A percentile compares a stretch with the other conserved stretches of the same genome.
Conservation (phyloP, 2,888 invertebrate species). For the Pachymerium ferrugineum region DNA sequence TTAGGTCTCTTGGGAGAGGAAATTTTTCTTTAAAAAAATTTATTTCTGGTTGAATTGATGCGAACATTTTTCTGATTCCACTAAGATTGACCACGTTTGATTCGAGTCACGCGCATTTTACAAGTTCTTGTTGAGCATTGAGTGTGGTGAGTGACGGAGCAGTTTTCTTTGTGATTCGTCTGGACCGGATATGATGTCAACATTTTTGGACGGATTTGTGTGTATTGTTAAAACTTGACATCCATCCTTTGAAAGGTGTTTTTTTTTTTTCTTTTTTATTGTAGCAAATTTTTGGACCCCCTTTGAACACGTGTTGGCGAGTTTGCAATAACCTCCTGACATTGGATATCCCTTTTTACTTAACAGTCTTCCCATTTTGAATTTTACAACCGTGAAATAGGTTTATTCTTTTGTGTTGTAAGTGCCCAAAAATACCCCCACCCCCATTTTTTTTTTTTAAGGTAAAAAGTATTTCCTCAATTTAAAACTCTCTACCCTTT, state of each 20-base stretch:
- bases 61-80: not conserved
- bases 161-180: not conserved
- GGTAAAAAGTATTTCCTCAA: not conserved
- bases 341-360: not conserved
- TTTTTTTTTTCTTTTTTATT: too few species aligned
- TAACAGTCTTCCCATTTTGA: not conserved
- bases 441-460: not conserved
- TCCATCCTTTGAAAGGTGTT: too few species aligned
- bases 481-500: not conserved
- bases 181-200: slow-evolving; percentile 1
- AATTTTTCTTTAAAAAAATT: too few species aligned
- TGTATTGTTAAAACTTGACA: not conserved
- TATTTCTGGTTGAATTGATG: not conserved
- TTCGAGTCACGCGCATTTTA: not conserved
- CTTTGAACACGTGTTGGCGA: not conserved
- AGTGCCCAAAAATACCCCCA: not conserved
- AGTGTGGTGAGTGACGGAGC: not conserved
- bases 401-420: not conserved
- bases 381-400: not conserved
- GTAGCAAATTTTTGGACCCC: too few species aligned
- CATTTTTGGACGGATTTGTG: not conserved
- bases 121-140: not conserved
- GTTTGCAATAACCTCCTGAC: too few species aligned
- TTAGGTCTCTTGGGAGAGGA: too few species aligned
- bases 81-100: not conserved